Evolutionary conservation across 2,888 invertebrate genomes (phyloP), one percentile per base, ranked within the genome.

Genomic region (Vanessa cardui): DNA sequence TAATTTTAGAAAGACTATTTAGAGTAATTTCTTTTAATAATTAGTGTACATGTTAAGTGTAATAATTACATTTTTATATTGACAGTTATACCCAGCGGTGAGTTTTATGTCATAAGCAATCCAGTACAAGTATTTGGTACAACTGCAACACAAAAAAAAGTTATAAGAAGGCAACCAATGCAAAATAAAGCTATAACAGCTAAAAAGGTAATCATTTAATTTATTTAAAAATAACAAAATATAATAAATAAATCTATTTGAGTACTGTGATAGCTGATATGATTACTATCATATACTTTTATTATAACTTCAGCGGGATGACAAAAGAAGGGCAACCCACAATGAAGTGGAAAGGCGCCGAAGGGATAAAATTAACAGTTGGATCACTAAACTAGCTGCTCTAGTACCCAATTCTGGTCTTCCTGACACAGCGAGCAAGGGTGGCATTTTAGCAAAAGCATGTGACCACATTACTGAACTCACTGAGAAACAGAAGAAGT

Each of bases 361-460:
- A 58, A 93, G 99, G 76, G 98, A 99, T 83, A 99, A 99, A 94
- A 99, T 99, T 73, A 99, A 99, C 86, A 97, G 96, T 82, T 99
- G 99, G 99, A 99, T 99, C 75, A 95, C 97, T 62, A 98, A 97
- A 86, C 90, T 99, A 68, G 97, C 98, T 2, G 89, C 98, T 82
- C 95, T 99, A 73, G 96, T 99, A 64, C 98, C 98, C 74, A 91
- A 93, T 73, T 95, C 96, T 73, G 95, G 95, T 6, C 94, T 95
- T 16, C 84, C 90, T 33, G 95, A 94, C 62, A 89, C 94, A 58
- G 94, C 94, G 59, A 98, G 98, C 81, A 99, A 99, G 93, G 98
- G 99, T 18, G 98, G 98, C 66, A 98, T 99, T 77, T 89, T 99
- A 77, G 97, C 98, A 7, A 99, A 98, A 88, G 98, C 99, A 0